Base-by-base conservation (phyloP, 1,140 invertebrate genomes). In the Bombus vancouverensis region DNA sequence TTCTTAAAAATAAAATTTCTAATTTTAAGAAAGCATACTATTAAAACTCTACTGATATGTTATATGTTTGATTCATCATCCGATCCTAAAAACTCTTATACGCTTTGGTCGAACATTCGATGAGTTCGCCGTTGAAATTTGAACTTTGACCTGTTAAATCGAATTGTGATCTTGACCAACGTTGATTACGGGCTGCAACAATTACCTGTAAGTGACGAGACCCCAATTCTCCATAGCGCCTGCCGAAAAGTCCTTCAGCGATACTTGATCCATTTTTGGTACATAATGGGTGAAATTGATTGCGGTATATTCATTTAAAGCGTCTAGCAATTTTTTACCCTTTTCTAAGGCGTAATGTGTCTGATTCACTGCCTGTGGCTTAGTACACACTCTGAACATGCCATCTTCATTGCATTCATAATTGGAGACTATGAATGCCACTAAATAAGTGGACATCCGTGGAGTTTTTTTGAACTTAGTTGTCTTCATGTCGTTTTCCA, bases 201-300 rank as follows among this genome's bases (percentile, higher is more conserved):
- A 92, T 95, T 95, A 96, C 95, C 96, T 94, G 85, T 96, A 97
- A 5, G 96, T 96, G 3, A 97, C 95, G 1, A 97, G 91, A 15
- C 97, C 97, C 96, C 97, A 98, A 94, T 98, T 98, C 92, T 98
- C 98, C 97, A 98, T 98, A 42, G 98, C 98, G 53, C 97, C 98
- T 0, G 98, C 96, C 2, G 96, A 95, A 94, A 98, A 99, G 87
- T 98, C 96, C 5, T 97, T 97, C 71, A 98, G 96, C 18, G 97
- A 96, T 44, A 97, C 95, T 91, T 97, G 96, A 90, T 97, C 96
- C 89, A 96, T 90, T 92, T 96, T 96, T 0, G 80, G 62, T 10
- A 95, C 62, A 0, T 88, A 0, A 39, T 47, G 1, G 80, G 57
- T 10, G 66, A 77, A 88, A 66, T 25, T 9, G 25, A 92, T 87